Evolutionary conservation across 2,113 vertebrate species (phyloP).

Genomic region (Myodes glareolus): DNA sequence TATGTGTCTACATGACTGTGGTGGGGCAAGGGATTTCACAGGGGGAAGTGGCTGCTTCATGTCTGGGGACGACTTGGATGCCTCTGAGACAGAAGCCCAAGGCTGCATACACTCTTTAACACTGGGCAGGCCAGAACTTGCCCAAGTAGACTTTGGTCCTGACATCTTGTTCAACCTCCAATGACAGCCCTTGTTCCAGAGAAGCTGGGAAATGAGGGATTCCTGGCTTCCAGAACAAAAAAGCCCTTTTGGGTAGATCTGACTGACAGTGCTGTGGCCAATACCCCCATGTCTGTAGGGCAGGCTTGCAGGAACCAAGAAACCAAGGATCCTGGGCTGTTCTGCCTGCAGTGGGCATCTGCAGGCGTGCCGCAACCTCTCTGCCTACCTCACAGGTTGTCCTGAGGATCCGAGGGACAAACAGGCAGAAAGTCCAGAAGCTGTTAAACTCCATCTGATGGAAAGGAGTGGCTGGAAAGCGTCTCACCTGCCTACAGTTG

Average conservation of each 20-base stretch:
- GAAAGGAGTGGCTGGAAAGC: background rate
- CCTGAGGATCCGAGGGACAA: background rate
- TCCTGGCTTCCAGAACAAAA: background rate
- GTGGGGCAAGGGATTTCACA: background rate
- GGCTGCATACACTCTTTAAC: background rate
- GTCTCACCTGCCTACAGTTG: background rate
- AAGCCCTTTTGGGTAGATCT: background rate
- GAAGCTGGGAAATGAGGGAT: background rate
- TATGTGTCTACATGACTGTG: background rate
- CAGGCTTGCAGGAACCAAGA: background rate
- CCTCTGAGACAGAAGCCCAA: background rate
- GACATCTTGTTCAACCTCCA: background rate
- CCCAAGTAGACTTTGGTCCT: background rate
- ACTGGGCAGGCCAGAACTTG: background rate
- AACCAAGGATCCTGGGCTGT: background rate
- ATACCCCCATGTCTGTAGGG: background rate
- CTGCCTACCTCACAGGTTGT: slow-evolving; percentile 29
- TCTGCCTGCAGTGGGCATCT: background rate
- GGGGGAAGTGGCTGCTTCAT: background rate
- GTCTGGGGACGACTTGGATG: background rate
- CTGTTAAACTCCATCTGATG: background rate
- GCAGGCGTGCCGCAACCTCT: background rate
- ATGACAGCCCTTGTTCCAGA: background rate
- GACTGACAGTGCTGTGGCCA: background rate
- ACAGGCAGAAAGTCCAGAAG: background rate